A percentile compares a stretch with the other conserved stretches of the same genome.
Evolutionary conservation across 2,113 vertebrate species (phyloP).

Genomic region (Cyprinus carpio): DNA sequence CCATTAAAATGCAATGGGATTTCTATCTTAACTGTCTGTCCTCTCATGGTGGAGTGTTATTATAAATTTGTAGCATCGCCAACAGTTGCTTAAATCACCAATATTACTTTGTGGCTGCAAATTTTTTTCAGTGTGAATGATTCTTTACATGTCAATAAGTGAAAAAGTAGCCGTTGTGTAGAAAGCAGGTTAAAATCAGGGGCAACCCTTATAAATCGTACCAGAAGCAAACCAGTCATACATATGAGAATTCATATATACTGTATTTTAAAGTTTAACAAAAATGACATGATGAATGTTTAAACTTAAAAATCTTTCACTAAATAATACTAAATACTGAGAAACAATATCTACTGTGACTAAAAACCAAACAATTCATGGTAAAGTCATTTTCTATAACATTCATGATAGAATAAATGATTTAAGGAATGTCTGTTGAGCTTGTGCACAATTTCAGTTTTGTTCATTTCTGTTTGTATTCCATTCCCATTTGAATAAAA

Average conservation of each 20-base stretch:
- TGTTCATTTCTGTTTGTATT: conserved; percentile 1
- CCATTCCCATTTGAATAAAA: conserved; percentile 39
- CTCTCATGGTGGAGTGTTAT: not conserved
- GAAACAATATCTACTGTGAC: conserved; percentile 21
- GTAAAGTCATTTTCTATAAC: conserved; percentile 1
- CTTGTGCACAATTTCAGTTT: conserved; percentile 4
- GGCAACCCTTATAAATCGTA: not conserved
- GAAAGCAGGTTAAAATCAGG: not conserved
- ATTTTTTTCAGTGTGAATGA: not conserved
- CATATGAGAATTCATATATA: conserved; percentile 32
- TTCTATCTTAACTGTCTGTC: not conserved
- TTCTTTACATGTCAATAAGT: not conserved
- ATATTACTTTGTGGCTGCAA: not conserved
- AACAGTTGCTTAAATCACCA: not conserved
- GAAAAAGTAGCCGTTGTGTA: not conserved
- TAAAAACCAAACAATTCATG: conserved; percentile 19
- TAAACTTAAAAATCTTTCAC: conserved; percentile 20
- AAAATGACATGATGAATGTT: conserved; percentile 29
- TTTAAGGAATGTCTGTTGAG: conserved; percentile 20
- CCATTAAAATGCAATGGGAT: not conserved
- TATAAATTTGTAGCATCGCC: not conserved
- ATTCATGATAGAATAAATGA: conserved; percentile 11
- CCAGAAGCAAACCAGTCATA: conserved; percentile 6
- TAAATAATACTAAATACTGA: conserved; percentile 36
- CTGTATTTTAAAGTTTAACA: conserved; percentile 30